A percentile compares a stretch with the other conserved stretches of the same genome.
These are phyloP conservation scores for Petaurus breviceps DNA, from an alignment of 2,113 vertebrate genomes.

Conservation along the genomic window DNA sequence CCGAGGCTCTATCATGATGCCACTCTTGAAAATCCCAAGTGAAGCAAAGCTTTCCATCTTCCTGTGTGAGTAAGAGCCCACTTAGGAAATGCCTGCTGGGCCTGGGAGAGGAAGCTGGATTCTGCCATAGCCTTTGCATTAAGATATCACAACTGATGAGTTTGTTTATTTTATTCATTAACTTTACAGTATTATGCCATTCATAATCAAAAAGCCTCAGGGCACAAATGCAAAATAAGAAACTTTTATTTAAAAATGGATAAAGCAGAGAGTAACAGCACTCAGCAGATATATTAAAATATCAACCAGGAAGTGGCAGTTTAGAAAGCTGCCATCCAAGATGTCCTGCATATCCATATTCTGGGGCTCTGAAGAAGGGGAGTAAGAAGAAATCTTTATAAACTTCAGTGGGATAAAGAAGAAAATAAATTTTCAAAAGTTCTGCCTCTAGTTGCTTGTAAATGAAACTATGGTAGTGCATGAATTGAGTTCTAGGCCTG, in stretches of 20 bases:
- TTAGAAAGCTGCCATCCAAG: constrained; percentile 24
- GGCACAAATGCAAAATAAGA: constrained; percentile 50
- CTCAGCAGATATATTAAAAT: constrained; percentile 40
- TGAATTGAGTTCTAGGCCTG: neutral
- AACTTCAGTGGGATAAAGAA: neutral
- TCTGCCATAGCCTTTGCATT: neutral
- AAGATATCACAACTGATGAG: constrained; percentile 19
- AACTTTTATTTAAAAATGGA: constrained; percentile 56
- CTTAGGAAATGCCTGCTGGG: neutral
- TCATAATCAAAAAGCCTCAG: constrained; percentile 35
- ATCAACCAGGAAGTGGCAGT: constrained; percentile 6
- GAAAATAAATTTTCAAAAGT: neutral
- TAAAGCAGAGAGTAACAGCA: neutral
- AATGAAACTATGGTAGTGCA: neutral
- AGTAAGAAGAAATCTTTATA: neutral
- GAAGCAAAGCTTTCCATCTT: neutral
- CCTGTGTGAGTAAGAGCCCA: neutral
- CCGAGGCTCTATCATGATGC: neutral
- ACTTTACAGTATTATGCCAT: constrained; percentile 36
- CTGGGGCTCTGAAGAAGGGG: constrained; percentile 4
- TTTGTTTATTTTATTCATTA: constrained; percentile 58
- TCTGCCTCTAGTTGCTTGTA: neutral
- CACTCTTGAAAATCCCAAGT: neutral
- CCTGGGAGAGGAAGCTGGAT: neutral
- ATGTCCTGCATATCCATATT: constrained; percentile 9